Conservation (phyloP, 2,113 vertebrate species). For the Elephas maximus region DNA sequence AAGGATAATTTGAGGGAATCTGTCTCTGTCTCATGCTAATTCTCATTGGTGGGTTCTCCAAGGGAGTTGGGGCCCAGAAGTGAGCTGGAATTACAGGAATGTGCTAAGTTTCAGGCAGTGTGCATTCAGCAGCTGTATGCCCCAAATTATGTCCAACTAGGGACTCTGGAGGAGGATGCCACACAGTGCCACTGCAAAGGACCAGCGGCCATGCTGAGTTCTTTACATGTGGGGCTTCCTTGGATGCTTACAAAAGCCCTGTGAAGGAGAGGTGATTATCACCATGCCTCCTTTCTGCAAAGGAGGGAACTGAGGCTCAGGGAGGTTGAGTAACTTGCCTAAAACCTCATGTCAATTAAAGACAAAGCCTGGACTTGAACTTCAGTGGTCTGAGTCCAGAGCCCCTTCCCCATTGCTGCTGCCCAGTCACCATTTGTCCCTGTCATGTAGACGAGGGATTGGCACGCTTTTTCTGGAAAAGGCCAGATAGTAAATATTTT, state of each 20-base stretch:
- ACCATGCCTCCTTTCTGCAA: background rate
- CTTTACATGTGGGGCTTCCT: background rate
- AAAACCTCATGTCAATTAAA: background rate
- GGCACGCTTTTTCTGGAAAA: background rate
- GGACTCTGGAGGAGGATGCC: background rate
- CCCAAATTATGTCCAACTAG: background rate
- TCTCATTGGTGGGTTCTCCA: background rate
- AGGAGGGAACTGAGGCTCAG: background rate
- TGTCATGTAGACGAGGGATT: no score
- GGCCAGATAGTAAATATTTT: background rate
- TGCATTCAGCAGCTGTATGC: no score
- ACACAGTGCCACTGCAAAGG: rapidly evolving
- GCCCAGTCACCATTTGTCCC: background rate
- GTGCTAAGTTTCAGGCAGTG: background rate
- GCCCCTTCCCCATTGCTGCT: rapidly evolving
- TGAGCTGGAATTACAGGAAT: no score
- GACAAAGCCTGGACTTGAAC: background rate
- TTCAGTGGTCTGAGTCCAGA: background rate
- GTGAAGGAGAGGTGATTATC: rapidly evolving
- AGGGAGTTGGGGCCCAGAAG: background rate
- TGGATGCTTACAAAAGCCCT: background rate
- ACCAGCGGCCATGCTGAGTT: background rate
- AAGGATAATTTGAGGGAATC: background rate
- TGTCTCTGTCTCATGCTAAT: background rate
- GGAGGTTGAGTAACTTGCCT: background rate